A percentile compares a stretch with the other conserved stretches of the same genome.
phyloP scores from a whole-genome alignment of 2,113 vertebrate genomes.

The Oreochromis tanganicae region DNA sequence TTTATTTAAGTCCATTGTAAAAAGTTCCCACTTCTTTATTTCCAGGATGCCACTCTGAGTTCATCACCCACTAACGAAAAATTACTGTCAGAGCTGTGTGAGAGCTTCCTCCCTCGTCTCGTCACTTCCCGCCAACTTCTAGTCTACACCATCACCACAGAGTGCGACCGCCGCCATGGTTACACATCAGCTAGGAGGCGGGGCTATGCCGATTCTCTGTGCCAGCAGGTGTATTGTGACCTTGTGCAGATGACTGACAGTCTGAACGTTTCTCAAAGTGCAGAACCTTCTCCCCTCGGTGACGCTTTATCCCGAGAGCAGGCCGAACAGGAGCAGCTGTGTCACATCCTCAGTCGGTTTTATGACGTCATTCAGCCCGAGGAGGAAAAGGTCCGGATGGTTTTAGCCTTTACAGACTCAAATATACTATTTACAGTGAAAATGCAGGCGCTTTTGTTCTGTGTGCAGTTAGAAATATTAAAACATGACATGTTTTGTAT shows the following conservation, averaged over 20 bases:
- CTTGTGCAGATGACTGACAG: slow-evolving; percentile 53
- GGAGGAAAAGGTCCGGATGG: slow-evolving; percentile 48
- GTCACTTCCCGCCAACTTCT: slow-evolving; percentile 50
- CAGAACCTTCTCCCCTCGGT: not conserved
- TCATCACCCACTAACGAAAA: not conserved
- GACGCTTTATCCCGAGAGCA: slow-evolving; percentile 34
- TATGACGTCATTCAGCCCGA: slow-evolving; percentile 62
- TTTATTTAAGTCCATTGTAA: not conserved
- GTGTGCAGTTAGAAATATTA: not conserved
- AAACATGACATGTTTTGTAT: not conserved
- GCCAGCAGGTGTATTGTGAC: slow-evolving; percentile 69
- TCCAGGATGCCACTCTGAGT: not conserved
- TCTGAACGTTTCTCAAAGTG: not conserved
- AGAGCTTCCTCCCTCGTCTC: slow-evolving; percentile 64
- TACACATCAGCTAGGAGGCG: slow-evolving; percentile 60
- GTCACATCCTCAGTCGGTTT: slow-evolving; percentile 44
- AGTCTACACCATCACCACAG: slow-evolving; percentile 64
- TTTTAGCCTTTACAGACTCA: not conserved
- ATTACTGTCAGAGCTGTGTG: slow-evolving; percentile 61
- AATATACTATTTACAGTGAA: not conserved
- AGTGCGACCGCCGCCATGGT: slow-evolving; percentile 51
- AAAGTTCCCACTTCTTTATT: not conserved
- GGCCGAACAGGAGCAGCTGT: slow-evolving; percentile 62
- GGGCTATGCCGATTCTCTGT: slow-evolving; percentile 58
- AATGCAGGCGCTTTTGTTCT: not conserved